phyloP scores from a whole-genome alignment of 2,888 invertebrate genomes.

The Himalopsyche kuldschensis region DNA sequence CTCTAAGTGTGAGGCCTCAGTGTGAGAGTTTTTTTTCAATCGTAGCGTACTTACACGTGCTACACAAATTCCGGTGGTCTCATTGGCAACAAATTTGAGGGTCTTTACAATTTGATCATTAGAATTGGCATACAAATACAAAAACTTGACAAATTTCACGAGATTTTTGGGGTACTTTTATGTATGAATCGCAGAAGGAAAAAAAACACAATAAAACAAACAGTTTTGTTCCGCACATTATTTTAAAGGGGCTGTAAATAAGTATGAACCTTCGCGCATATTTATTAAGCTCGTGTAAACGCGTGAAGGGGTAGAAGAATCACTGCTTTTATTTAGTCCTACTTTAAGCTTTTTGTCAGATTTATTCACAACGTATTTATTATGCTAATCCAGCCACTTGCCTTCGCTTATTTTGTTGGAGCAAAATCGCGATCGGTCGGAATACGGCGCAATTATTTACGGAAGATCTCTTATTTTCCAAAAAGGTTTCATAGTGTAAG shows the following conservation, averaged over 20 bases:
- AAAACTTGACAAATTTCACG: no score
- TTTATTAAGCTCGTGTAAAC: neutral
- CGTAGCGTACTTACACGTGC: no score
- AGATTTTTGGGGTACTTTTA: no score
- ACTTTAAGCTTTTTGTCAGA: neutral
- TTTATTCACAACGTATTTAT: neutral
- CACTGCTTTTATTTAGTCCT: neutral
- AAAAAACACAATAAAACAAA: neutral
- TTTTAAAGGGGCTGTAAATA: neutral
- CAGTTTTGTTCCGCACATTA: neutral
- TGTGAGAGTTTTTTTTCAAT: no score
- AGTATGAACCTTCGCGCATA: neutral
- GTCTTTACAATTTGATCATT: no score
- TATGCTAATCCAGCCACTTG: neutral
- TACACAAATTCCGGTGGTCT: no score
- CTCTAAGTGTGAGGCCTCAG: no score
- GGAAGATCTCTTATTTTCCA: neutral
- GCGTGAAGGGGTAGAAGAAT: neutral
- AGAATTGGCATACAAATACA: no score
- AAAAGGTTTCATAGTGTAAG: neutral
- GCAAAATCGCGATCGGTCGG: neutral
- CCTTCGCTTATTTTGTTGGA: neutral
- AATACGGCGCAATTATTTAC: neutral
- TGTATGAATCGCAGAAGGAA: no score
- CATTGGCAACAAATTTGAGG: no score